Percentiles rank a stretch among this genome's conserved stretches.
These are phyloP conservation scores for Tyria jacobaeae DNA, from an alignment of 2,888 invertebrate species.

Conservation along the genomic window DNA sequence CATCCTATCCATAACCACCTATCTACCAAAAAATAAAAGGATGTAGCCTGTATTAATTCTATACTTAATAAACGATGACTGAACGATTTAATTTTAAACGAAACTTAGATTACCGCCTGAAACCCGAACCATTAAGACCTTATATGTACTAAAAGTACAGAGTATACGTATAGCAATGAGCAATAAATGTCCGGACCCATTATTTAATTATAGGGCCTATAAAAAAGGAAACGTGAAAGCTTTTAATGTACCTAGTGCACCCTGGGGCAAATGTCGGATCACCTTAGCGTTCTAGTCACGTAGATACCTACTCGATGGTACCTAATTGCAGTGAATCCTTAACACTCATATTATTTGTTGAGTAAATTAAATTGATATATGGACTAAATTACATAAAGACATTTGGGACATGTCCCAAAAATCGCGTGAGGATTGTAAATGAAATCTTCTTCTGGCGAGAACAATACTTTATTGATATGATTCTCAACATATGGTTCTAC, in stretches of 20 bases:
- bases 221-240: constrained; percentile 16
- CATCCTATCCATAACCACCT: no score
- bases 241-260: constrained; percentile 15
- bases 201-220: constrained; percentile 16
- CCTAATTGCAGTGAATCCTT: constrained; percentile 26
- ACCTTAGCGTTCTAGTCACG: constrained; percentile 33
- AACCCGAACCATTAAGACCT: neutral
- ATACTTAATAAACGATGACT: neutral
- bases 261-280: constrained; percentile 11
- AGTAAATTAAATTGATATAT: no score
- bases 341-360: constrained; percentile 22
- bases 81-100: neutral
- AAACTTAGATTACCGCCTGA: neutral
- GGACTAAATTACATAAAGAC: no score
- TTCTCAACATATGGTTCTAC: no score
- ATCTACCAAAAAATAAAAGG: no score
- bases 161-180: neutral
- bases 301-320: constrained; percentile 26
- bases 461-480: no score
- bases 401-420: no score
- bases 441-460: no score
- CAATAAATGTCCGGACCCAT: constrained; percentile 1
- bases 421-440: no score
- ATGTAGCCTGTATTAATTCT: neutral
- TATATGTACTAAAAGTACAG: neutral